These are phyloP conservation scores for Galeopterus variegatus DNA, from an alignment of 2,113 vertebrate species.

Conservation along the genomic window DNA sequence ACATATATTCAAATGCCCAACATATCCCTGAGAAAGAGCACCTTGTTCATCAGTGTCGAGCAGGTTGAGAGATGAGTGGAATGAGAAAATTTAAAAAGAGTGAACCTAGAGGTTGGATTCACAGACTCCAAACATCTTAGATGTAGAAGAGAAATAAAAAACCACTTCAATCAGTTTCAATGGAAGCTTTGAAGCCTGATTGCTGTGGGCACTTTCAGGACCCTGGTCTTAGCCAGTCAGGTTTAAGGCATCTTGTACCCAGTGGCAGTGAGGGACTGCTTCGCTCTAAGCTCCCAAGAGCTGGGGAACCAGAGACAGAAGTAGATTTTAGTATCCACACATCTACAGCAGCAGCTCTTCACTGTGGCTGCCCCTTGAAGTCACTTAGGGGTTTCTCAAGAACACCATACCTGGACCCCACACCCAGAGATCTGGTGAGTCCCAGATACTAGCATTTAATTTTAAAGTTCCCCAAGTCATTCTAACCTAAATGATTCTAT, in stretches of 20 bases:
- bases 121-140: background rate
- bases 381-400: fast-evolving
- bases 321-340: background rate
- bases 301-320: background rate
- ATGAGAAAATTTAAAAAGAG: background rate
- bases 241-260: background rate
- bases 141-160: background rate
- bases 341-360: background rate
- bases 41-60: background rate
- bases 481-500: background rate
- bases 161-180: background rate
- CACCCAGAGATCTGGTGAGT: no score
- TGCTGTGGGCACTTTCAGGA: background rate
- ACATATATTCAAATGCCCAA: background rate
- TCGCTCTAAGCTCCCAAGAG: background rate
- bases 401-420: background rate
- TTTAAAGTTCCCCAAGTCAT: background rate
- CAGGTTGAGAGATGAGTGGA: background rate
- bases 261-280: background rate
- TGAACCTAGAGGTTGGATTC: background rate
- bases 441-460: background rate
- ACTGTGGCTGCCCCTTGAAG: no score
- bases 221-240: background rate
- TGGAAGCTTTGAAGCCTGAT: background rate
- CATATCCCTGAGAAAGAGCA: background rate